A percentile compares a stretch with the other conserved stretches of the same genome.
phyloP scores from a whole-genome alignment of 2,113 vertebrate species.

The Labrus mixtus region DNA sequence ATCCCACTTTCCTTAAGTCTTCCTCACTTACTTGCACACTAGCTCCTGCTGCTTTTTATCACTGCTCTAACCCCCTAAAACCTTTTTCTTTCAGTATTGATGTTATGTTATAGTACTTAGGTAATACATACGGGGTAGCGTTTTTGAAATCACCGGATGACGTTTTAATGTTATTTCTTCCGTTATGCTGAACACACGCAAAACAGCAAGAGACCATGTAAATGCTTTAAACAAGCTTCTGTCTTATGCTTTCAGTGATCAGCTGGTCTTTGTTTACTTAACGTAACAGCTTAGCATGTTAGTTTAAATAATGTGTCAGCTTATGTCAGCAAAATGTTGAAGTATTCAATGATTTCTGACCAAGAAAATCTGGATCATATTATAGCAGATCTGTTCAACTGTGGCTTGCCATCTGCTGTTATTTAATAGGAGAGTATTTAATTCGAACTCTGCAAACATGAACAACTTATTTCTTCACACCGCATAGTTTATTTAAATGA shows the following conservation, averaged over 20 bases:
- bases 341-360: background rate
- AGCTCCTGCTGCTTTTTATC: too few species aligned
- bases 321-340: conserved; percentile 25
- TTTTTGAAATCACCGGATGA: conserved; percentile 42
- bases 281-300: background rate
- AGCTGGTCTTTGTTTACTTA: conserved; percentile 4
- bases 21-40: conserved; percentile 11
- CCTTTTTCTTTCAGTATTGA: conserved; percentile 23
- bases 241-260: background rate
- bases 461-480: too few species aligned
- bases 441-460: too few species aligned
- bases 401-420: too few species aligned
- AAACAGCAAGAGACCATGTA: conserved; percentile 30
- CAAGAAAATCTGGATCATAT: background rate
- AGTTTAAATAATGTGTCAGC: background rate
- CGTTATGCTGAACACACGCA: conserved; percentile 34
- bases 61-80: background rate
- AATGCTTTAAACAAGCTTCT: conserved; percentile 29
- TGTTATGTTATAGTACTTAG: conserved; percentile 38
- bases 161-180: conserved; percentile 33
- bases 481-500: too few species aligned
- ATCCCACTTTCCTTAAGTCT: background rate
- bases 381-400: too few species aligned
- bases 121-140: conserved; percentile 28
- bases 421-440: too few species aligned